Evolutionary conservation across 2,888 invertebrate species (phyloP).

Genomic region (Eurytoma californica): DNA sequence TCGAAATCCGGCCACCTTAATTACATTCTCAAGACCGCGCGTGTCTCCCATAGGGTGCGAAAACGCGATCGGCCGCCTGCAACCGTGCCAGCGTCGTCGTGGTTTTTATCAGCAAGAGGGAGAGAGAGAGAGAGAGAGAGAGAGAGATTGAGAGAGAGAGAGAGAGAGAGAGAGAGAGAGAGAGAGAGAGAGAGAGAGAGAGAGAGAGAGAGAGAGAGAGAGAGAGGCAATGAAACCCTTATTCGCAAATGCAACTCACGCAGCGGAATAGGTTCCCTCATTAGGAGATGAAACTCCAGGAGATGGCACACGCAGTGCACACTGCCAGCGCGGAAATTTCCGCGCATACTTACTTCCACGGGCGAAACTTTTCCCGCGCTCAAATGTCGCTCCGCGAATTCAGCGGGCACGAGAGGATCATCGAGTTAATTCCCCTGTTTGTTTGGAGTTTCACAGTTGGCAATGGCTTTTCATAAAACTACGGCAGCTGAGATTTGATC

Average conservation of each 20-base stretch:
- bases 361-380: constrained; percentile 21
- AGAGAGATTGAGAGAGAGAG: too few relatives aligned
- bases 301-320: background rate
- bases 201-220: background rate
- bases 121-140: background rate
- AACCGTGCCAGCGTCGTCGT: too few relatives aligned
- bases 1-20: too few relatives aligned
- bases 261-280: constrained; percentile 64
- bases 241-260: constrained; percentile 61
- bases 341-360: background rate
- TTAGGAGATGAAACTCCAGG: constrained; percentile 56
- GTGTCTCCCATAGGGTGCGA: too few relatives aligned
- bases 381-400: background rate
- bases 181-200: too few relatives aligned
- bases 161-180: background rate
- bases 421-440: too few relatives aligned
- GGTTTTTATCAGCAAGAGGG: too few relatives aligned
- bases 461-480: too few relatives aligned
- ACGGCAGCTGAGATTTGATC: too few relatives aligned
- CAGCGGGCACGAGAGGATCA: background rate
- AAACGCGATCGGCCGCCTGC: too few relatives aligned
- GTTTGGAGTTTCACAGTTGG: too few relatives aligned
- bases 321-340: background rate
- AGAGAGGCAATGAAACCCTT: background rate
- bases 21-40: too few relatives aligned